These are phyloP conservation scores for Microctenopoma lineatum DNA, from an alignment of 2,797 vertebrate species.

Conservation along the genomic window DNA sequence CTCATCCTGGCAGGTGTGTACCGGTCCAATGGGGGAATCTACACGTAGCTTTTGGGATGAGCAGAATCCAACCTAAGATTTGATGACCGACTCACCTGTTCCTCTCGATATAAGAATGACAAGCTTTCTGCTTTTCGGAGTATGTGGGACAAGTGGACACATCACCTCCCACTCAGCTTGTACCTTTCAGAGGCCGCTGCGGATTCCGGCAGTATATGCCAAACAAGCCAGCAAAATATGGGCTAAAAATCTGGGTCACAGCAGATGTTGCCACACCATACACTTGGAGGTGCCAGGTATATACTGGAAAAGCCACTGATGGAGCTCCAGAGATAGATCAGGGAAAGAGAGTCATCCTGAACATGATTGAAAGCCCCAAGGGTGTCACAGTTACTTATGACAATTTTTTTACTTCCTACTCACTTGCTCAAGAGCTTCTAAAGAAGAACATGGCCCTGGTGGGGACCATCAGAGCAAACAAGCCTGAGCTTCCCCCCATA, in stretches of 20 bases:
- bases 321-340: background rate
- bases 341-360: background rate
- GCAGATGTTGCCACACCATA: too few species aligned
- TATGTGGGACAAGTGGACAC: constrained; percentile 3
- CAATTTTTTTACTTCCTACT: background rate
- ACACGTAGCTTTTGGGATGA: background rate
- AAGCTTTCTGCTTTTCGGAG: background rate
- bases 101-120: background rate
- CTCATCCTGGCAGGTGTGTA: constrained; percentile 8
- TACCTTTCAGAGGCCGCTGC: too few species aligned
- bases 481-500: constrained; percentile 6
- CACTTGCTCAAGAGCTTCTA: constrained; percentile 13
- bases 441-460: constrained; percentile 4
- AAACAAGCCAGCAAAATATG: too few species aligned
- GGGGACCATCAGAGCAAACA: background rate
- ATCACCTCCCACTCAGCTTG: background rate
- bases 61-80: background rate
- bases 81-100: background rate
- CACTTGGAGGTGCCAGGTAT: too few species aligned
- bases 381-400: constrained; percentile 7
- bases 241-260: too few species aligned
- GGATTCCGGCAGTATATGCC: too few species aligned
- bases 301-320: background rate
- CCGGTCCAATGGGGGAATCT: constrained; percentile 1
- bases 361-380: constrained; percentile 1